phyloP scores from a whole-genome alignment of 2,113 vertebrate species.

The Ceyx margarethae region DNA sequence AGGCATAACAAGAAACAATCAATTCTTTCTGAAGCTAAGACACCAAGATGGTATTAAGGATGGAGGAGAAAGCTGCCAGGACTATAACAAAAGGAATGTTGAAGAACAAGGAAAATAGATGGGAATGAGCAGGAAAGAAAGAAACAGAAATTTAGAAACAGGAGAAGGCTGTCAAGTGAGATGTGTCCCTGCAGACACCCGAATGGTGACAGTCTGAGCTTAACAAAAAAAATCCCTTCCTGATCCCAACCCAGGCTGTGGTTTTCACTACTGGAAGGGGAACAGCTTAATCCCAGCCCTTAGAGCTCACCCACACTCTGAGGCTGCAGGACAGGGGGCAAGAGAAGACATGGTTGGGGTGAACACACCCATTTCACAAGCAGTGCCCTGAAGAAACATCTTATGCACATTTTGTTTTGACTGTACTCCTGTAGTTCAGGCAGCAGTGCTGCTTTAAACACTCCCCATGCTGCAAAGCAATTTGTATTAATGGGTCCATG shows the following conservation, averaged over 20 bases:
- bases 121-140: background rate
- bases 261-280: background rate
- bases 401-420: background rate
- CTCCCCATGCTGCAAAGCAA: background rate
- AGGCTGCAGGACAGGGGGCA: background rate
- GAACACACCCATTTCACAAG: background rate
- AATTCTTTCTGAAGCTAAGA: background rate
- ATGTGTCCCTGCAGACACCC: background rate
- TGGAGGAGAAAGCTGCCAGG: background rate
- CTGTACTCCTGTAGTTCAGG: background rate
- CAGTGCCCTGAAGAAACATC: background rate
- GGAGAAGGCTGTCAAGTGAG: no score
- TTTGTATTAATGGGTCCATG: background rate
- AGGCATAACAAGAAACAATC: conserved; percentile 19
- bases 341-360: background rate
- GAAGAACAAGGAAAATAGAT: background rate
- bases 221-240: background rate
- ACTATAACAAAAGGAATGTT: background rate
- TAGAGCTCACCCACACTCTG: rapidly evolving
- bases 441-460: background rate
- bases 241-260: background rate
- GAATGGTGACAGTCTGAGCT: background rate
- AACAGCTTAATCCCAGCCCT: background rate
- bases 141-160: background rate
- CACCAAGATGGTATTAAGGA: background rate